Conservation (phyloP, 2,888 invertebrate species). For the Pristionchus fissidentatus region DNA sequence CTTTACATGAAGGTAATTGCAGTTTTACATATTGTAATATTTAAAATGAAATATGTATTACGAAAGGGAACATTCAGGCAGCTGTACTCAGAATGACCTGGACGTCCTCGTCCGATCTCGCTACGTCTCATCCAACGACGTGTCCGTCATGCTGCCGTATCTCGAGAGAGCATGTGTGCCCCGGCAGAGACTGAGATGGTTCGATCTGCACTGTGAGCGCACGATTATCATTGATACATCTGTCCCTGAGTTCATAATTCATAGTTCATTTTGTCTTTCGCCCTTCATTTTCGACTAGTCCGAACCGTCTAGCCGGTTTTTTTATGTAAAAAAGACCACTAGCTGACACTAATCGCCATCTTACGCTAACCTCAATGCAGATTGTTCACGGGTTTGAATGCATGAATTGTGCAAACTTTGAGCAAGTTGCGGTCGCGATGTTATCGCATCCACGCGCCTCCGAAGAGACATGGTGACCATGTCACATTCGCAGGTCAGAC, state of each 20-base stretch:
- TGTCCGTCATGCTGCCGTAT: conserved; percentile 62
- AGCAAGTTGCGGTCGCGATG: conserved; percentile 64
- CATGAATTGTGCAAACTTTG: conserved; percentile 29
- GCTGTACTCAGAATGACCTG: conserved; percentile 46
- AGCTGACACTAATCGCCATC: too few species aligned
- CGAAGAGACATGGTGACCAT: conserved; percentile 63
- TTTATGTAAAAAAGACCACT: too few species aligned
- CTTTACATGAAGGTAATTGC: too few species aligned
- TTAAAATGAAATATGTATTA: background rate
- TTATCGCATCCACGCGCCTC: conserved; percentile 59
- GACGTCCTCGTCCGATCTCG: conserved; percentile 52
- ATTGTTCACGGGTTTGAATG: background rate
- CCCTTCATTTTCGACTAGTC: background rate
- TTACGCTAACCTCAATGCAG: background rate
- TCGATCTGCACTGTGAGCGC: conserved; percentile 64
- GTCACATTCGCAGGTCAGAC: conserved; percentile 59
- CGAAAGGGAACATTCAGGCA: conserved; percentile 5
- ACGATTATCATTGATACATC: background rate
- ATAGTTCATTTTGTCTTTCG: background rate
- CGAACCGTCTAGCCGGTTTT: too few species aligned
- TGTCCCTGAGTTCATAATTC: background rate
- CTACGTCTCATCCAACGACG: conserved; percentile 62
- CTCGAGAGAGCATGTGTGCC: conserved; percentile 62
- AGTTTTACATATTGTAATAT: background rate
- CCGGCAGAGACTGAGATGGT: conserved; percentile 61